A percentile compares a stretch with the other conserved stretches of the same genome.
Evolutionary conservation across 2,888 invertebrate species (phyloP).

Genomic region (Drosophila borborema): DNA sequence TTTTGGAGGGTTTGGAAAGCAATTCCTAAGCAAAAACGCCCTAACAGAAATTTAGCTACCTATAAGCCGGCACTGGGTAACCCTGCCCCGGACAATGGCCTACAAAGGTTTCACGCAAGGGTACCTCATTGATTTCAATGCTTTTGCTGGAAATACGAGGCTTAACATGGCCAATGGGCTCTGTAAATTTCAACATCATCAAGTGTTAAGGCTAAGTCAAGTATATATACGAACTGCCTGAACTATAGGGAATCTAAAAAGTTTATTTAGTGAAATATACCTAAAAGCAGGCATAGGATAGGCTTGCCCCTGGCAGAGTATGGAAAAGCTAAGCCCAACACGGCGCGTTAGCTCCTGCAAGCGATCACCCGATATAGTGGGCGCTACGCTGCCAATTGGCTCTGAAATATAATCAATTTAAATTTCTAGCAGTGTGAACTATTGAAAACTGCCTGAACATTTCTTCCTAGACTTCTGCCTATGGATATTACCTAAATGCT

Average conservation of each 20-base stretch:
- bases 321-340: slow-evolving; percentile 86
- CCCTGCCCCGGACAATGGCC: slow-evolving; percentile 90
- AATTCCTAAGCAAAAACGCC: slow-evolving; percentile 35
- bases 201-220: background rate
- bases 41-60: slow-evolving; percentile 85
- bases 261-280: slow-evolving; percentile 85
- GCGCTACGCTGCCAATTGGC: slow-evolving; percentile 89
- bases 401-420: slow-evolving; percentile 85
- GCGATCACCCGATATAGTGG: slow-evolving; percentile 87
- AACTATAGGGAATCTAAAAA: background rate
- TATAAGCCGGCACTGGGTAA: slow-evolving; percentile 88
- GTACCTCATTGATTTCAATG: slow-evolving; percentile 82
- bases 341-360: slow-evolving; percentile 86
- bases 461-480: slow-evolving; percentile 1
- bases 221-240: slow-evolving; percentile 47
- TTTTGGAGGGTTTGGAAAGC: slow-evolving; percentile 12
- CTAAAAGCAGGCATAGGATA: slow-evolving; percentile 91
- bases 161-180: slow-evolving; percentile 83
- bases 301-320: slow-evolving; percentile 91
- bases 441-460: slow-evolving; percentile 49
- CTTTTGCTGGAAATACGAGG: slow-evolving; percentile 82
- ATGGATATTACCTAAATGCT: slow-evolving; percentile 86
- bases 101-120: slow-evolving; percentile 65
- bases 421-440: background rate
- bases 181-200: slow-evolving; percentile 57